phyloP scores from a whole-genome alignment of 2,113 vertebrate species.

The Setophaga coronata region DNA sequence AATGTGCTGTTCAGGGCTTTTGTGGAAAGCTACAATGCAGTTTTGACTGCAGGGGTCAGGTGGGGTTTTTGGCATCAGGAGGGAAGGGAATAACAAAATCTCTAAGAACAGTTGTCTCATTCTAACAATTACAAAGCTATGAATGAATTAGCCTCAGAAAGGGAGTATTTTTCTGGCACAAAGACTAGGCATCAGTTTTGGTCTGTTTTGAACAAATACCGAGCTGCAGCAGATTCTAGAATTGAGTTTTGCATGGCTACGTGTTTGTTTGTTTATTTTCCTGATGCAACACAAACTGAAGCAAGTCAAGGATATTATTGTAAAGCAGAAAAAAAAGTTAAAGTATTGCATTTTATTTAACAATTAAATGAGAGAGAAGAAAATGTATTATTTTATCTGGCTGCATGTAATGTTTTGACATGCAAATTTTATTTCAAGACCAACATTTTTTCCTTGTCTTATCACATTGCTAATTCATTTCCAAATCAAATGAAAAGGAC shows the following conservation, averaged over 20 bases:
- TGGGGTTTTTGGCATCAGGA: conserved; percentile 25
- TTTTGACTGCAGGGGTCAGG: conserved; percentile 22
- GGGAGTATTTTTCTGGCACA: not conserved
- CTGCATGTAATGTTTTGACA: conserved; percentile 20
- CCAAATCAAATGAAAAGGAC: not conserved
- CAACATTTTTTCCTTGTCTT: not conserved
- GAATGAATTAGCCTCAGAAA: not conserved
- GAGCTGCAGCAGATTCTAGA: not conserved
- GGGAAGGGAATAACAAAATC: conserved; percentile 5
- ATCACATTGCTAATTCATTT: conserved; percentile 7
- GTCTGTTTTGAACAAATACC: not conserved
- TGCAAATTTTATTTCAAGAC: conserved; percentile 42
- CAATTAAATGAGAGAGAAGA: not conserved
- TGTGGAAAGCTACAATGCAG: not conserved
- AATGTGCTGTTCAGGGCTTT: not conserved
- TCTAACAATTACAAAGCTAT: conserved; percentile 8
- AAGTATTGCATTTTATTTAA: not conserved
- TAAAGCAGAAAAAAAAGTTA: not conserved
- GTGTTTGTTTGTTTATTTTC: not conserved
- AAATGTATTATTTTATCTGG: conserved; percentile 45
- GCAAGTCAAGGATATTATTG: not conserved
- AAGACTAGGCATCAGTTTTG: not conserved
- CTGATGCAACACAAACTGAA: not conserved
- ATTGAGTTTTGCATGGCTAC: not conserved
- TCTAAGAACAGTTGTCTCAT: conserved; percentile 14